Evolutionary conservation across 2,113 vertebrate species (phyloP).

Genomic region (Eretmochelys imbricata): DNA sequence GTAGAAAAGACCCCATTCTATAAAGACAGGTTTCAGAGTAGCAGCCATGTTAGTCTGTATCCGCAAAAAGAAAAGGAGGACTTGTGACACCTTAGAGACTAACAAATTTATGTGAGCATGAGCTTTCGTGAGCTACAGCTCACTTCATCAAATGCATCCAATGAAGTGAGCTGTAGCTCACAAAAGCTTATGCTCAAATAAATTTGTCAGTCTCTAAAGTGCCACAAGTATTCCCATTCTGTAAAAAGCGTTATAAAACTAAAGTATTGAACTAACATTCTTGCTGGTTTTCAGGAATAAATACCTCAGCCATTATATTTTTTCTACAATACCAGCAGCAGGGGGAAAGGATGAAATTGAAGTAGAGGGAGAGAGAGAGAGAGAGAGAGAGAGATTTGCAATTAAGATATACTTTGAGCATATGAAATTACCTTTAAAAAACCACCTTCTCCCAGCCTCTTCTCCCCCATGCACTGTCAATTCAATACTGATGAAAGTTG

Average conservation of each 20-base stretch:
- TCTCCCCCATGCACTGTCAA: not conserved
- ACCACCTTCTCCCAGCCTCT: not conserved
- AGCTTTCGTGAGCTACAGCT: too few relatives aligned
- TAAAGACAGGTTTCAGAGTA: too few relatives aligned
- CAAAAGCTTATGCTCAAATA: too few relatives aligned
- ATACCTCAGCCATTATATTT: not conserved
- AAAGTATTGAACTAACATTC: not conserved
- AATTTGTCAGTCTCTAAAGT: too few relatives aligned
- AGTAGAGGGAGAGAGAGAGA: too few relatives aligned
- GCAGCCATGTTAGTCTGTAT: too few relatives aligned
- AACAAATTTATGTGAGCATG: too few relatives aligned
- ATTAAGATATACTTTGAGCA: not conserved
- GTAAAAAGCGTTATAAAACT: not conserved
- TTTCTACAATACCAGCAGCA: not conserved
- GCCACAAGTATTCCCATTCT: not conserved
- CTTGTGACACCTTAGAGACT: too few relatives aligned
- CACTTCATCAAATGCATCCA: too few relatives aligned
- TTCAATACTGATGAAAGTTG: not conserved
- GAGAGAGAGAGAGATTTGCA: not conserved
- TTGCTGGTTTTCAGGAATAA: not conserved
- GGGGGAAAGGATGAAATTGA: not conserved
- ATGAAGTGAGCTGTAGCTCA: too few relatives aligned
- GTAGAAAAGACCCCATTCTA: constrained; percentile 10
- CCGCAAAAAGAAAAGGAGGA: too few relatives aligned
- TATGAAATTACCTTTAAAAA: not conserved